Evolutionary conservation across 1,140 invertebrate species (phyloP).

Genomic region (Stegodyphus mimosarum): DNA sequence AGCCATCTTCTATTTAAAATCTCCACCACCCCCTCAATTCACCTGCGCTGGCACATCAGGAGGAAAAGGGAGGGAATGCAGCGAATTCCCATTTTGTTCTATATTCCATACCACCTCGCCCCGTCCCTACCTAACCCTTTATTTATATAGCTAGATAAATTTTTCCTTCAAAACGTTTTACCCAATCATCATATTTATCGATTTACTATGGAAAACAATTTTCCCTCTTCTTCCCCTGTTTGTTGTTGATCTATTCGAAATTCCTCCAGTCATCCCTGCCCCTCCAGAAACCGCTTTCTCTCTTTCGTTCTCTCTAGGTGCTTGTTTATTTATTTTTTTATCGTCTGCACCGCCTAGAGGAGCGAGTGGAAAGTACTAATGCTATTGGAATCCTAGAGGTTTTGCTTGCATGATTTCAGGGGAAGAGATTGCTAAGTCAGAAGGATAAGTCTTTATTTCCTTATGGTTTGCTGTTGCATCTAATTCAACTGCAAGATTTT

Average conservation of each 20-base stretch:
- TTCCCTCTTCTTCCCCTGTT: conserved; percentile 18
- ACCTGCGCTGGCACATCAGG: conserved; percentile 1
- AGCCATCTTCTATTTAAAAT: conserved; percentile 57
- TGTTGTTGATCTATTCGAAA: conserved; percentile 43
- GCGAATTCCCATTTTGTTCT: conserved; percentile 52
- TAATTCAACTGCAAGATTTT: too few relatives aligned
- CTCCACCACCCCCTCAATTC: conserved; percentile 6
- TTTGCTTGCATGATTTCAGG: too few relatives aligned
- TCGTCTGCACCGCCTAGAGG: not conserved
- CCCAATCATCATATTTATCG: conserved; percentile 61
- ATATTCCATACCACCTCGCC: conserved; percentile 14
- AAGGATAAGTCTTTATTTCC: too few relatives aligned
- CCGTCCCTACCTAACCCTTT: conserved; percentile 25
- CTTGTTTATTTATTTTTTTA: conserved; percentile 50
- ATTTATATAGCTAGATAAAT: conserved; percentile 60
- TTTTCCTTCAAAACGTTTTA: conserved; percentile 39
- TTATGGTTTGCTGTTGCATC: too few relatives aligned
- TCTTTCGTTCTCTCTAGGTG: not conserved
- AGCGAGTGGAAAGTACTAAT: too few relatives aligned
- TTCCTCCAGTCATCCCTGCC: too few relatives aligned
- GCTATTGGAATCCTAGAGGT: too few relatives aligned
- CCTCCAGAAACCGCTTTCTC: not conserved
- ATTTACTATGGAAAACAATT: conserved; percentile 59
- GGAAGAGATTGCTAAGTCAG: too few relatives aligned
- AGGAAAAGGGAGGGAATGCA: not conserved